These are phyloP conservation scores for Scaptomyza flava DNA, from an alignment of 2,888 invertebrate genomes.

Conservation along the genomic window DNA sequence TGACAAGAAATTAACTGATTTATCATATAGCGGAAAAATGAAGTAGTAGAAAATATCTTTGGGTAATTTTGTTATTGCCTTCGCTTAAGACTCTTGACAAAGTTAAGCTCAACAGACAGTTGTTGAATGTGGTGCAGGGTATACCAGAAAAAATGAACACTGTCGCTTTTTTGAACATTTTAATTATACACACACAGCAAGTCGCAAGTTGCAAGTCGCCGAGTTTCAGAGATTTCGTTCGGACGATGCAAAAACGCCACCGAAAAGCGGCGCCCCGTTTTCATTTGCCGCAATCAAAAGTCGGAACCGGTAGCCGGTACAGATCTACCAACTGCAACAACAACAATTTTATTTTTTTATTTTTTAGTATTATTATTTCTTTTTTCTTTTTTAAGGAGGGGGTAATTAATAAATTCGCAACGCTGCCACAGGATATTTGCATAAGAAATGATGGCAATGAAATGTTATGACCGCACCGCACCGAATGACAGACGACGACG, in stretches of 20 bases:
- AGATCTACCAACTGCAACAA: slow-evolving; percentile 12
- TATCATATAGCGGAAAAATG: neutral
- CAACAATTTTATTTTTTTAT: slow-evolving; percentile 6
- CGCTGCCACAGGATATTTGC: slow-evolving; percentile 82
- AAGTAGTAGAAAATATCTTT: neutral
- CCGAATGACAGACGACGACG: slow-evolving; percentile 68
- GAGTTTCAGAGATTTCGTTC: slow-evolving; percentile 38
- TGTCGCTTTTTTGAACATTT: slow-evolving; percentile 79
- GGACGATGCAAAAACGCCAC: slow-evolving; percentile 18
- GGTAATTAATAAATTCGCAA: slow-evolving; percentile 81
- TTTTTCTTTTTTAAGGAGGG: slow-evolving; percentile 11
- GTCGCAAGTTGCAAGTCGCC: slow-evolving; percentile 20
- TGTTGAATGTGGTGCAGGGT: neutral
- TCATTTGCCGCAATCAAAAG: slow-evolving; percentile 19
- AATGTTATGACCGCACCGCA: slow-evolving; percentile 80
- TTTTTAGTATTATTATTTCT: neutral
- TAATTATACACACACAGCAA: slow-evolving; percentile 64
- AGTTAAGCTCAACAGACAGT: neutral
- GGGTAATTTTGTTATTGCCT: neutral
- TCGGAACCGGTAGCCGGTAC: slow-evolving; percentile 50
- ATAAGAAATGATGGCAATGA: slow-evolving; percentile 82
- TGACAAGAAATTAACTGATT: neutral
- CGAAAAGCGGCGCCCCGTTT: slow-evolving; percentile 35
- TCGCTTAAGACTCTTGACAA: neutral
- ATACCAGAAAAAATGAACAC: slow-evolving; percentile 68